phyloP scores from a whole-genome alignment of 2,113 vertebrate genomes.

The Crypturellus undulatus region DNA sequence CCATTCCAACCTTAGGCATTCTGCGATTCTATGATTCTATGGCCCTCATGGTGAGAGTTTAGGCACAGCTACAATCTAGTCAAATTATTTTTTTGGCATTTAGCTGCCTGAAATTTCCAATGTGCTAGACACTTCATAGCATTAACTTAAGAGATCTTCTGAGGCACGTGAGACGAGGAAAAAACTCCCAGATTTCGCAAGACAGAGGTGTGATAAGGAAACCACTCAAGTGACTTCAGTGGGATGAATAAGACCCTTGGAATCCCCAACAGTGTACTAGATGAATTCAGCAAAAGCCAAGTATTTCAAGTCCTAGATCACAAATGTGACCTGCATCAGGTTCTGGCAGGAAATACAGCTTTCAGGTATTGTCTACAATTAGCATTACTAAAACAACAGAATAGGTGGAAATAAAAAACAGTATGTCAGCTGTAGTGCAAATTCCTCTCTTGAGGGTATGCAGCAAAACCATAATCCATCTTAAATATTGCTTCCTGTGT shows the following conservation, averaged over 20 bases:
- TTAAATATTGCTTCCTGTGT: not conserved
- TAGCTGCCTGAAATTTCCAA: not conserved
- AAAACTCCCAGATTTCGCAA: not conserved
- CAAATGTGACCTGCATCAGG: not conserved
- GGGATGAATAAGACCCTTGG: not conserved
- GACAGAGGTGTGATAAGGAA: not conserved
- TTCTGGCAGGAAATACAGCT: not conserved
- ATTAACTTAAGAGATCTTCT: not conserved
- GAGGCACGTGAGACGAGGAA: not conserved
- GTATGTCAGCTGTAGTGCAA: not conserved
- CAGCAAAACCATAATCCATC: not conserved
- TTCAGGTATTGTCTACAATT: not conserved
- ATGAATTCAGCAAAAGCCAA: not conserved
- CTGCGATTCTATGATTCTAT: no score
- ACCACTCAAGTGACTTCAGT: not conserved
- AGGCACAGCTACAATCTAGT: not conserved
- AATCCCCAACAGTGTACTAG: not conserved
- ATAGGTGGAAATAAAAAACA: accelerated
- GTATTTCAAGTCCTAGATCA: not conserved
- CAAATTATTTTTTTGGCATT: not conserved
- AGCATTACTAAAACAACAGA: not conserved
- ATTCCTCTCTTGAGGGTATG: not conserved
- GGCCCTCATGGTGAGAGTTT: no score
- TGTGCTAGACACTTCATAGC: accelerated
- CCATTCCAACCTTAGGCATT: no score